Base-by-base conservation (phyloP, 2,888 invertebrate species). In the Epirrhoe alternata region DNA sequence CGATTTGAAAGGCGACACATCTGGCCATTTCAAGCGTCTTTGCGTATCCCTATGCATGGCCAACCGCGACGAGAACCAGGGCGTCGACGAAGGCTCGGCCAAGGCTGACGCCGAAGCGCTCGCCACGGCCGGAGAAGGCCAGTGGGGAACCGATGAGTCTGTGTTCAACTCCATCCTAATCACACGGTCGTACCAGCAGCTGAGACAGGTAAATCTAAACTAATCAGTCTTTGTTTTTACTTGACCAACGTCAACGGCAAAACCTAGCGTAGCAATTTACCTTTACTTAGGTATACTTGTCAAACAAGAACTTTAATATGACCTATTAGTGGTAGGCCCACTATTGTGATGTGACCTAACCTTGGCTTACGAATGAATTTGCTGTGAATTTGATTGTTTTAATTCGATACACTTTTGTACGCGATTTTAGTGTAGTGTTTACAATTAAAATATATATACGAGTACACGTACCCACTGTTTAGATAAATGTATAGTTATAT, bases 11-110 rank as follows among this genome's bases (percentile, higher is more conserved):
- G 97, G 97, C 58, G 99, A 99, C 86, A 98, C 98, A 6, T 98
- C 98, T 10, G 99, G 99, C n/a, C 97, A 98, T 88, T 99, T 99
- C 92, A 97, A 97, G 91, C 95, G 98, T 67, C 94, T 99, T 57
- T 95, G 98, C 77, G 97, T 99, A 24, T 98, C 98, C 0, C 92
- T 98, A 59, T 96, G 96, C 76, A 96, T 97, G 94, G 97, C 97
- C 66, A 98, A 97, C 84, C 96, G 99, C 56, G 97, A 98, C 84
- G 99, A 99, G 92, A 97, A 97, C 89, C 96, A 96, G 83, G 96
- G 96, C 24, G 95, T 97, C 0, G 98, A 99, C 87, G 95, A 96
- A 76, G 96, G 94, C 0, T 95, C 95, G 68, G 98, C 98, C 52
- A 94, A 95, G 64, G 95, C 96, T 68, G 98, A 98, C 87, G 98